These are phyloP conservation scores for Synanthedon formicaeformis DNA, from an alignment of 2,888 invertebrate genomes.

Conservation along the genomic window DNA sequence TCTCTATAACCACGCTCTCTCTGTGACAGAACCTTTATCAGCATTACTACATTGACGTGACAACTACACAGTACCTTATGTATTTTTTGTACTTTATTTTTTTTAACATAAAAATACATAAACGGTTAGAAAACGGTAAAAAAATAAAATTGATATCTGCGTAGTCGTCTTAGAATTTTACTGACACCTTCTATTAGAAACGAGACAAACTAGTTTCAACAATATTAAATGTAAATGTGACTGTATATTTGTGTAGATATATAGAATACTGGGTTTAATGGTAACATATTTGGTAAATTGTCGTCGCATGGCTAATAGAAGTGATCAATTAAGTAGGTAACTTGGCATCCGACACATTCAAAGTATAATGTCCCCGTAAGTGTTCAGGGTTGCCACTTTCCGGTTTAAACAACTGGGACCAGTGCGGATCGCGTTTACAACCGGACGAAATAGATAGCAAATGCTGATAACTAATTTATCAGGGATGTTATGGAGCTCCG, in stretches of 20 bases:
- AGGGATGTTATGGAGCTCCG: too few species aligned
- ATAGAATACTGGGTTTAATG: conserved; percentile 25
- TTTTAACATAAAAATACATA: background rate
- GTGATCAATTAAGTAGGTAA: conserved; percentile 18
- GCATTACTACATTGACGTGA: background rate
- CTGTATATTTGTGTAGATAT: conserved; percentile 20
- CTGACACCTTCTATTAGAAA: conserved; percentile 24
- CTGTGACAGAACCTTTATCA: background rate
- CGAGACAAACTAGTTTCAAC: conserved; percentile 15
- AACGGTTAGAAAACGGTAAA: background rate
- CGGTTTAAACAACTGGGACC: too few species aligned
- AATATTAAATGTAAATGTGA: conserved; percentile 31
- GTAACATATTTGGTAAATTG: conserved; percentile 43
- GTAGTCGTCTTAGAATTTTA: background rate
- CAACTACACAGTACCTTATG: background rate
- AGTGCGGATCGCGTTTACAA: too few species aligned
- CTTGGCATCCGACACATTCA: background rate
- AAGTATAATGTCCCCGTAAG: background rate
- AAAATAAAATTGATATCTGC: background rate
- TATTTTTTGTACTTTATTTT: background rate
- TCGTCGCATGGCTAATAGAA: conserved; percentile 29
- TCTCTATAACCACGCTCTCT: too few species aligned
- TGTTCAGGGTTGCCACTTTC: too few species aligned
- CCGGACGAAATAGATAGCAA: too few species aligned
- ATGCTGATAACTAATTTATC: too few species aligned